Evolutionary conservation across 2,113 vertebrate genomes (phyloP).

Genomic region (Lamprologus callipterus): DNA sequence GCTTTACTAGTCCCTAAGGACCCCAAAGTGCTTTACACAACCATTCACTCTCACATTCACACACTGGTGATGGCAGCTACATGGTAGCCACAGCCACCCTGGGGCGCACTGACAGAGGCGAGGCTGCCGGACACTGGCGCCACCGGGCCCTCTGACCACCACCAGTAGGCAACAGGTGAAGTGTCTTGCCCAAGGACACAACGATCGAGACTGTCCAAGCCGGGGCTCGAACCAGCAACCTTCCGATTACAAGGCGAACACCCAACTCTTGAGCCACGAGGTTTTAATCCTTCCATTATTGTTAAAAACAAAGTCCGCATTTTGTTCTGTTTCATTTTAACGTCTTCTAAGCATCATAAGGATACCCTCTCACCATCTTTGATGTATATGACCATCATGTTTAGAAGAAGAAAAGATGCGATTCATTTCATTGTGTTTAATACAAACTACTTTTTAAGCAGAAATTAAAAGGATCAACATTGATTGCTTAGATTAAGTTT

Average conservation of each 20-base stretch:
- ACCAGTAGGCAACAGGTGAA: fast-evolving
- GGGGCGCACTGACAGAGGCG: fast-evolving
- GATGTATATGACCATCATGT: neutral
- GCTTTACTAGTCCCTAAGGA: neutral
- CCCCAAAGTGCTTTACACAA: neutral
- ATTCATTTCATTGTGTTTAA: neutral
- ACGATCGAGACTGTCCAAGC: fast-evolving
- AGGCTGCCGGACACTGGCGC: neutral
- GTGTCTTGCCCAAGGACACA: neutral
- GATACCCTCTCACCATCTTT: neutral
- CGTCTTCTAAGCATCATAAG: neutral
- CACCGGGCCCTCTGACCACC: too few relatives aligned
- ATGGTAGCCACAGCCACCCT: neutral
- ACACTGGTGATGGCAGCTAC: neutral
- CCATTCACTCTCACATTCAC: fast-evolving
- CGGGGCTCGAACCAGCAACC: fast-evolving
- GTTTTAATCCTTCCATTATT: neutral
- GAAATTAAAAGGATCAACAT: neutral
- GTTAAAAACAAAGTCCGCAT: neutral
- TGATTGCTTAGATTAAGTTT: neutral
- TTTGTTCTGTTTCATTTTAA: neutral
- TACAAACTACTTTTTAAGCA: neutral
- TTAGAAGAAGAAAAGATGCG: neutral
- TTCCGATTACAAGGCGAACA: fast-evolving
- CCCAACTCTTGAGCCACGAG: neutral